Conservation (phyloP, 2,797 vertebrate genomes). For the Kryptolebias ocellatus region DNA sequence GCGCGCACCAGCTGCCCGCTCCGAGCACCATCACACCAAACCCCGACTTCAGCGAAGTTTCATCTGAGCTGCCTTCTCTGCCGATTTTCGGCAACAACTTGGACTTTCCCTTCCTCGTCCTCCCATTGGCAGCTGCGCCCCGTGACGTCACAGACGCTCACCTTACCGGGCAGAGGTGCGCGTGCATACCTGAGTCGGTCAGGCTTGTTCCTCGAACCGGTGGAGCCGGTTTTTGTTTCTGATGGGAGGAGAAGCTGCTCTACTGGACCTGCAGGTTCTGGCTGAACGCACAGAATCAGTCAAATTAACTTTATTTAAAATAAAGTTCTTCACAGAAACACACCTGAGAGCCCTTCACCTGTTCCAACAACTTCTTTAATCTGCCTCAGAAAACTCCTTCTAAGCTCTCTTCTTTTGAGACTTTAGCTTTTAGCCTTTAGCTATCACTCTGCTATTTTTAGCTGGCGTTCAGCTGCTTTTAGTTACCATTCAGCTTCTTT, state of each 20-base stretch:
- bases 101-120: constrained; percentile 66
- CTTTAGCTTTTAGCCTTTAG: too few species aligned
- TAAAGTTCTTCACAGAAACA: too few species aligned
- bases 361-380: too few species aligned
- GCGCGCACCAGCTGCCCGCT: constrained; percentile 76
- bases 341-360: too few species aligned
- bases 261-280: background rate
- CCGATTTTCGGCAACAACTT: background rate
- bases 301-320: too few species aligned
- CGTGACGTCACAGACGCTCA: constrained; percentile 54
- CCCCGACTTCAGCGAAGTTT: background rate
- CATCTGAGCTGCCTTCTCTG: background rate
- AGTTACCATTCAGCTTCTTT: too few species aligned
- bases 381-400: too few species aligned
- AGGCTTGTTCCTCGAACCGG: constrained; percentile 34
- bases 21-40: constrained; percentile 32
- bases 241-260: constrained; percentile 18
- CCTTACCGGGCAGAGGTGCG: constrained; percentile 44
- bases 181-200: background rate
- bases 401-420: too few species aligned
- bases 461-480: too few species aligned
- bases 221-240: constrained; percentile 40
- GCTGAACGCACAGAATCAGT: background rate
- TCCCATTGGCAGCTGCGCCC: constrained; percentile 5
- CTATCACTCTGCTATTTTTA: too few species aligned